A percentile compares a stretch with the other conserved stretches of the same genome.
Conservation (phyloP, 2,797 vertebrate species). For the Coccyzus lansbergi region DNA sequence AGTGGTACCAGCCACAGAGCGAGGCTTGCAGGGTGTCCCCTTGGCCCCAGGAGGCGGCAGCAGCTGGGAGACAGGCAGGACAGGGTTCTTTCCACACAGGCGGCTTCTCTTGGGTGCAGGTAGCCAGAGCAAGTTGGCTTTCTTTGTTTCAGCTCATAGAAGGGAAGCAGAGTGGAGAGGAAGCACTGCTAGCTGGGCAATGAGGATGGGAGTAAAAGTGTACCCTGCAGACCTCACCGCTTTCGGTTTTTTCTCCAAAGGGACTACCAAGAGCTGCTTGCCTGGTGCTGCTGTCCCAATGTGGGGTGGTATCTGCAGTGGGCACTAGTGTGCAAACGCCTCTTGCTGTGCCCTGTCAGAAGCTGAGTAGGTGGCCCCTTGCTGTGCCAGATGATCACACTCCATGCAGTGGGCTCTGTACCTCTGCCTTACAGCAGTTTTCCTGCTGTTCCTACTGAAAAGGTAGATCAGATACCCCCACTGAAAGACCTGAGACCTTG, state of each 20-base stretch:
- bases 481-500: neutral
- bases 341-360: neutral
- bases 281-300: neutral
- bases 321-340: fast-evolving
- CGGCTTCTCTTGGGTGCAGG: too few species aligned
- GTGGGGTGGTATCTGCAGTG: neutral
- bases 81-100: too few species aligned
- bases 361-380: neutral
- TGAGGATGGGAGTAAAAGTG: too few species aligned
- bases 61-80: too few species aligned
- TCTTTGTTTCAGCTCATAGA: too few species aligned
- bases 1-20: neutral
- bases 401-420: neutral
- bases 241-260: neutral
- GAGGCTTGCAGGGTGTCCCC: neutral
- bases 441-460: neutral
- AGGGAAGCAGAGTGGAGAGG: too few species aligned
- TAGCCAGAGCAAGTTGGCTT: too few species aligned
- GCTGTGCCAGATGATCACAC: neutral
- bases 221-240: neutral
- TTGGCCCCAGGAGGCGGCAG: neutral
- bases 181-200: too few species aligned
- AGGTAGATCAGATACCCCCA: neutral
- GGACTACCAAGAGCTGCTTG: neutral
- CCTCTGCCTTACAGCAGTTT: neutral